A percentile compares a stretch with the other conserved stretches of the same genome.
phyloP scores from a whole-genome alignment of 1,140 invertebrate genomes.

The Drosophila ambigua region DNA sequence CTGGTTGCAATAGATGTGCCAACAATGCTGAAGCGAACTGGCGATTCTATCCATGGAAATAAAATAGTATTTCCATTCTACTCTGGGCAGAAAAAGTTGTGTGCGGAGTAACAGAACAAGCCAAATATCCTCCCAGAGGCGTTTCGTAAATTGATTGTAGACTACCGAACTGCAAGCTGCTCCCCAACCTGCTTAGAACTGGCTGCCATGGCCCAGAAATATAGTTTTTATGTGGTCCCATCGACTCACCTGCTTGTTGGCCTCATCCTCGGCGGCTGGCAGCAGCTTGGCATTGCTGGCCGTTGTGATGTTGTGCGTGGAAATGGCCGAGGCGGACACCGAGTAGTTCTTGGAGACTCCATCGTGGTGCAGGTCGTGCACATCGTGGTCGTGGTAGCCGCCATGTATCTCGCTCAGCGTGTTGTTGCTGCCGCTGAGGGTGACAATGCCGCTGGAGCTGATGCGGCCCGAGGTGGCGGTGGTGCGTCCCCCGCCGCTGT shows the following conservation, averaged over 20 bases:
- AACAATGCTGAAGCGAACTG: background rate
- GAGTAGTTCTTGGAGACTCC: conserved; percentile 71
- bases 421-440: conserved; percentile 78
- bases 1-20: conserved; percentile 16
- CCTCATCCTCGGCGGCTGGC: conserved; percentile 69
- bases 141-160: no score
- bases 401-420: conserved; percentile 76
- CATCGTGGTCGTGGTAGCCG: conserved; percentile 58
- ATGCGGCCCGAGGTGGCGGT: conserved; percentile 80
- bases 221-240: no score
- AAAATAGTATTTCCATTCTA: no score
- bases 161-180: no score
- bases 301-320: conserved; percentile 73
- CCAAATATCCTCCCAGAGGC: no score
- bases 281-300: conserved; percentile 77
- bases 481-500: conserved; percentile 73
- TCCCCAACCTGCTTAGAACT: conserved; percentile 2
- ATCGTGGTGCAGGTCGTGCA: conserved; percentile 61
- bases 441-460: conserved; percentile 77
- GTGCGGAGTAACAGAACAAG: no score
- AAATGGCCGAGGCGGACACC: conserved; percentile 56
- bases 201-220: background rate
- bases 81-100: background rate
- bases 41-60: no score
- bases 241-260: conserved; percentile 78